Evolutionary conservation across 2,797 vertebrate species (phyloP).

Genomic region (Argya squamiceps): DNA sequence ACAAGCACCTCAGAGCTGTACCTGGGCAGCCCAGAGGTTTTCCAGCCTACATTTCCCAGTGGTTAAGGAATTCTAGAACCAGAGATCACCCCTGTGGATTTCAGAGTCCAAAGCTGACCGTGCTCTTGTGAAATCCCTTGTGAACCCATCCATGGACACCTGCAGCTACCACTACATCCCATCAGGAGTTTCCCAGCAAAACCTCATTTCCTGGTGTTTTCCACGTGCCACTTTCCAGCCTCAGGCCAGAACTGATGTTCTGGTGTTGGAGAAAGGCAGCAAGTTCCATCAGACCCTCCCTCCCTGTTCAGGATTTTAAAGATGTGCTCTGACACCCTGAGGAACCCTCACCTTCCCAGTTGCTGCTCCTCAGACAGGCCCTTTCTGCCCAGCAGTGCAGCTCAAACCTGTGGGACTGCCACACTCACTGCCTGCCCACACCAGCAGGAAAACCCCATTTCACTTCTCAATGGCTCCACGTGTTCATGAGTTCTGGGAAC

Average conservation of each 20-base stretch:
- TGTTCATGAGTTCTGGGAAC: not conserved
- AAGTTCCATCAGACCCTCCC: not conserved
- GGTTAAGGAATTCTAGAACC: not conserved
- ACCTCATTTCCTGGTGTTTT: not conserved
- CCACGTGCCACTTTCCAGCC: fast-evolving
- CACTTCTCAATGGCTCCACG: not conserved
- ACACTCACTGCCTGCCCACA: not conserved
- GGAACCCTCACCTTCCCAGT: not conserved
- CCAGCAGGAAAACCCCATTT: not conserved
- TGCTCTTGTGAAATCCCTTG: not conserved
- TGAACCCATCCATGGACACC: fast-evolving
- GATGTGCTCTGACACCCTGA: too few species aligned
- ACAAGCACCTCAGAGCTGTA: not conserved
- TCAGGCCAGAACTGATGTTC: fast-evolving
- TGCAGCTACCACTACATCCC: not conserved
- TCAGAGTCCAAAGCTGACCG: not conserved
- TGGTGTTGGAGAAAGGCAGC: fast-evolving
- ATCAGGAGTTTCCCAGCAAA: not conserved
- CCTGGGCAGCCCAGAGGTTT: not conserved
- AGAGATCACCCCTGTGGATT: not conserved
- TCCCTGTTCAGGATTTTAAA: fast-evolving
- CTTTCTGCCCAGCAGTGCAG: not conserved
- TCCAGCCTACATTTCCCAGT: not conserved
- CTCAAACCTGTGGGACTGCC: not conserved
- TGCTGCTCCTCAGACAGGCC: not conserved